Conservation (phyloP, 1,140 invertebrate species). For the Papilio aristodemus region DNA sequence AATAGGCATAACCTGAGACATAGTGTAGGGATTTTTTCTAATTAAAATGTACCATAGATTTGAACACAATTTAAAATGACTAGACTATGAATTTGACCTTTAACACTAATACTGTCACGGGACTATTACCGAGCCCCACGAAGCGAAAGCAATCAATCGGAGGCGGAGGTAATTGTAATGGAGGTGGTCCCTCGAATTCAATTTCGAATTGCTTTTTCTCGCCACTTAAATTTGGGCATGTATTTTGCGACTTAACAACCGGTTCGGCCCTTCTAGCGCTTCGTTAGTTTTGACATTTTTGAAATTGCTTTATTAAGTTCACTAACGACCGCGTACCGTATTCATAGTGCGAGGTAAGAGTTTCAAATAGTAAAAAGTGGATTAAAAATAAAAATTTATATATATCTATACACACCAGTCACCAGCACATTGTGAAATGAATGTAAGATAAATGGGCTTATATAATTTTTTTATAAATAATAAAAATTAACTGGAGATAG, state of each 20-base stretch:
- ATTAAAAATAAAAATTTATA: too few relatives aligned
- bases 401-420: too few relatives aligned
- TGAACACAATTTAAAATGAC: too few relatives aligned
- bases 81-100: background rate
- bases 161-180: slow-evolving; percentile 8
- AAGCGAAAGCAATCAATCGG: slow-evolving; percentile 2
- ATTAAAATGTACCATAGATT: too few relatives aligned
- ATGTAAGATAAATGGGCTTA: too few relatives aligned
- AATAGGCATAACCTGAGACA: too few relatives aligned
- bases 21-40: too few relatives aligned
- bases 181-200: slow-evolving; percentile 16
- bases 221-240: slow-evolving; percentile 12
- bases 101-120: slow-evolving; percentile 6
- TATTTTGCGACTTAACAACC: slow-evolving; percentile 3
- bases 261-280: background rate
- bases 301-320: background rate
- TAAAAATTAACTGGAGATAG: too few relatives aligned
- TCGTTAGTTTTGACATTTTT: background rate
- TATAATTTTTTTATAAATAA: too few relatives aligned
- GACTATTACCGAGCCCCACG: slow-evolving; percentile 4
- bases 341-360: too few relatives aligned
- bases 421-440: too few relatives aligned
- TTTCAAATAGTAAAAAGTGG: background rate
- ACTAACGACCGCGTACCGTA: background rate
- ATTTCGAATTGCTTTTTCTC: slow-evolving; percentile 14